Conservation (phyloP, 1,140 invertebrate genomes). For the Stegodyphus mimosarum region DNA sequence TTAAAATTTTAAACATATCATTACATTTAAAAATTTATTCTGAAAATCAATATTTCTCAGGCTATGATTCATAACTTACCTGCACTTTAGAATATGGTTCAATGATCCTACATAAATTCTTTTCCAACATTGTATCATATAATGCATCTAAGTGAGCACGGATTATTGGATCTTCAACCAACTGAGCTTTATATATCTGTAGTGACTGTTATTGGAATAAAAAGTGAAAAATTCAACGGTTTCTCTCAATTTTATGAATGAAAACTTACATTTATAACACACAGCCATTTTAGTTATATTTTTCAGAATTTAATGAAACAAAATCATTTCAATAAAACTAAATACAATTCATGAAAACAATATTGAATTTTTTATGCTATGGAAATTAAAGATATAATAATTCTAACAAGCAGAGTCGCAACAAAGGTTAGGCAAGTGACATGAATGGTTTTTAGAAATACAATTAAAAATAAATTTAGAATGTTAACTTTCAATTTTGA, state of each 20-base stretch:
- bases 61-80: conserved; percentile 72
- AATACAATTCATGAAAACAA: no score
- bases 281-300: background rate
- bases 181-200: conserved; percentile 85
- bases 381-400: no score
- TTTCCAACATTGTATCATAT: conserved; percentile 98
- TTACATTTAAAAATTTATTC: background rate
- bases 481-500: no score
- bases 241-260: background rate
- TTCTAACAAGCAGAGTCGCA: no score
- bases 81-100: conserved; percentile 98
- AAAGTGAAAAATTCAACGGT: background rate
- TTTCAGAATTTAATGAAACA: background rate
- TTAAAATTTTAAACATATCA: background rate
- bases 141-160: conserved; percentile 94
- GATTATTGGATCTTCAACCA: conserved; percentile 97
- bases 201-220: conserved; percentile 70
- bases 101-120: conserved; percentile 98
- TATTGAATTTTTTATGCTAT: no score
- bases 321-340: no score
- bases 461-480: no score
- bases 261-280: no score
- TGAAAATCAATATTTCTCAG: background rate
- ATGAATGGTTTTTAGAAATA: no score
- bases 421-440: no score